Conservation (phyloP, 2,797 vertebrate genomes). For the Diceros bicornis region DNA sequence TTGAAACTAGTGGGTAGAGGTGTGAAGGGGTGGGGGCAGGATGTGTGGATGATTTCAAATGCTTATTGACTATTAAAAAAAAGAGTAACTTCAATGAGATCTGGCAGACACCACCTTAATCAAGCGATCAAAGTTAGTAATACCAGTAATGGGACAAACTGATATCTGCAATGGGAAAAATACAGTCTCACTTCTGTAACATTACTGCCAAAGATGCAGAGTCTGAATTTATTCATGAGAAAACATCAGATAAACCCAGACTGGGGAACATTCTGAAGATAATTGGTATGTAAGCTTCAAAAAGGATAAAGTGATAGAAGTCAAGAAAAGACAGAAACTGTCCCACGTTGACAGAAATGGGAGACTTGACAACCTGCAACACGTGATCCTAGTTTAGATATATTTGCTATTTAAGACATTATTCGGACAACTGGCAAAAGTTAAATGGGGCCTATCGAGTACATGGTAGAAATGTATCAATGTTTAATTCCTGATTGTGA, state of each 20-base stretch:
- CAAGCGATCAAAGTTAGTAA: not conserved
- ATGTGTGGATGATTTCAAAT: not conserved
- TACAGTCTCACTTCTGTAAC: not conserved
- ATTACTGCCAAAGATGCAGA: not conserved
- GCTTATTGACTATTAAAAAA: not conserved
- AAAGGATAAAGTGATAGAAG: not conserved
- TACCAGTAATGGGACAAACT: not conserved
- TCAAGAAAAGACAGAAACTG: not conserved
- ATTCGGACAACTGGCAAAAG: not conserved
- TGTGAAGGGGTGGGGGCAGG: not conserved
- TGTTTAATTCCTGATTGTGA: not conserved
- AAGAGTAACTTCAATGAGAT: not conserved
- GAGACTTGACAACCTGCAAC: not conserved
- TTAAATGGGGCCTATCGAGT: not conserved
- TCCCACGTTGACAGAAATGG: not conserved
- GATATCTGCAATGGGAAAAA: not conserved
- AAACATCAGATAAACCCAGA: not conserved
- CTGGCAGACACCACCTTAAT: not conserved
- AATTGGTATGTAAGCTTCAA: not conserved
- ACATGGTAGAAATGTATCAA: not conserved
- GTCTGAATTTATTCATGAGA: not conserved
- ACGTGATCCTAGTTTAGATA: not conserved
- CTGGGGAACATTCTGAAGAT: not conserved
- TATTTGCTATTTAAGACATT: not conserved
- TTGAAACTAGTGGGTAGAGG: not conserved